Evolutionary conservation across 2,797 vertebrate genomes (phyloP).

Genomic region (Rhinichthys osculus): DNA sequence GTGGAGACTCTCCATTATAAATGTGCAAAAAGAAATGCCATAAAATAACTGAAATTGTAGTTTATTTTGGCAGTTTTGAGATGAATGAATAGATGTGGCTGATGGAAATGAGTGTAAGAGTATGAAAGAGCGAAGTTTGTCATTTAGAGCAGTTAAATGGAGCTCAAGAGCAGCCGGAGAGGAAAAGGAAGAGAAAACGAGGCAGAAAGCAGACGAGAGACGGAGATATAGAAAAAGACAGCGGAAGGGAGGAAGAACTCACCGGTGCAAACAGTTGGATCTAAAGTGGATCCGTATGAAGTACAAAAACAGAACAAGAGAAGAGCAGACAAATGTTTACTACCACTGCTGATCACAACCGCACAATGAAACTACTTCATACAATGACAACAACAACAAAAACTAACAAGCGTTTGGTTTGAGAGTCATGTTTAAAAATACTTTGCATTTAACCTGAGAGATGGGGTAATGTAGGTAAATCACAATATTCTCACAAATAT

Average conservation of each 20-base stretch:
- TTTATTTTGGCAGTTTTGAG: background rate
- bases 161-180: background rate
- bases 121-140: background rate
- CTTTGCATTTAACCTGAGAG: background rate
- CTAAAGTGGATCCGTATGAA: constrained; percentile 96
- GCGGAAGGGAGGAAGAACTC: constrained; percentile 86
- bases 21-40: background rate
- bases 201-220: constrained; percentile 58
- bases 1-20: background rate
- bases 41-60: background rate
- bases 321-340: constrained; percentile 75
- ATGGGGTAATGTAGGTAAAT: background rate
- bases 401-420: background rate
- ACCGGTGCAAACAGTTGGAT: constrained; percentile 99
- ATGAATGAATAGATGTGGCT: constrained; percentile 25
- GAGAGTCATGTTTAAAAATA: constrained; percentile 13
- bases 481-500: background rate
- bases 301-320: constrained; percentile 91
- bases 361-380: constrained; percentile 52
- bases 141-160: background rate
- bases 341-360: constrained; percentile 51
- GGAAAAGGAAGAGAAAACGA: constrained; percentile 27
- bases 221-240: constrained; percentile 75
- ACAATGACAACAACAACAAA: constrained; percentile 44
- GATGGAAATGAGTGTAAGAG: constrained; percentile 54